A percentile compares a stretch with the other conserved stretches of the same genome.
phyloP scores from a whole-genome alignment of 2,888 invertebrate genomes.

The Phengaris arion region DNA sequence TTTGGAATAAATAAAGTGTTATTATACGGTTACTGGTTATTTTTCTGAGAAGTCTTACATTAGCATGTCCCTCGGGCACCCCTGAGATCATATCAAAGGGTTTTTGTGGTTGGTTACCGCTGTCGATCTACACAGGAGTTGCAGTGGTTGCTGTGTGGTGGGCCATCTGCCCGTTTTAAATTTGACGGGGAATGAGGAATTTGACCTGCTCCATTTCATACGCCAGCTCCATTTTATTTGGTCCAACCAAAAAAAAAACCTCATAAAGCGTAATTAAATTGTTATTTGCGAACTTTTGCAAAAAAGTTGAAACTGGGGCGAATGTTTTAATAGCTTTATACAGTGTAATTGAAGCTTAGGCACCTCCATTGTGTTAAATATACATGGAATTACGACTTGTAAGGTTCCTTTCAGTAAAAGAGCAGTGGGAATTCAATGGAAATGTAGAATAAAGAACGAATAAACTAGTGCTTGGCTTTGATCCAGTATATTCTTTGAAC shows the following conservation, averaged over 20 bases:
- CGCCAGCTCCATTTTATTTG: neutral
- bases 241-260: neutral
- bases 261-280: slow-evolving; percentile 6
- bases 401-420: slow-evolving; percentile 15
- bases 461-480: slow-evolving; percentile 13
- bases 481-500: neutral
- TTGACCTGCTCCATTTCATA: neutral
- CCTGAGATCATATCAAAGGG: no score
- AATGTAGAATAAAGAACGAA: slow-evolving; percentile 23
- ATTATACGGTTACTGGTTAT: no score
- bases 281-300: neutral
- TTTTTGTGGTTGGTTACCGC: no score
- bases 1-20: no score
- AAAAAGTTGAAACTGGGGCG: slow-evolving; percentile 8
- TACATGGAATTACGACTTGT: neutral
- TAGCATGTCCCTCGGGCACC: no score
- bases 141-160: no score
- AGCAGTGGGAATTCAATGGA: slow-evolving; percentile 16
- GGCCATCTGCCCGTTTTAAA: no score
- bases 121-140: no score
- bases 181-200: neutral
- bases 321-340: slow-evolving; percentile 11
- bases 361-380: slow-evolving; percentile 1
- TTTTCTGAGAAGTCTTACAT: no score
- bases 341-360: neutral